A percentile compares a stretch with the other conserved stretches of the same genome.
Conservation (phyloP, 2,113 vertebrate genomes). For the Neotoma lepida region DNA sequence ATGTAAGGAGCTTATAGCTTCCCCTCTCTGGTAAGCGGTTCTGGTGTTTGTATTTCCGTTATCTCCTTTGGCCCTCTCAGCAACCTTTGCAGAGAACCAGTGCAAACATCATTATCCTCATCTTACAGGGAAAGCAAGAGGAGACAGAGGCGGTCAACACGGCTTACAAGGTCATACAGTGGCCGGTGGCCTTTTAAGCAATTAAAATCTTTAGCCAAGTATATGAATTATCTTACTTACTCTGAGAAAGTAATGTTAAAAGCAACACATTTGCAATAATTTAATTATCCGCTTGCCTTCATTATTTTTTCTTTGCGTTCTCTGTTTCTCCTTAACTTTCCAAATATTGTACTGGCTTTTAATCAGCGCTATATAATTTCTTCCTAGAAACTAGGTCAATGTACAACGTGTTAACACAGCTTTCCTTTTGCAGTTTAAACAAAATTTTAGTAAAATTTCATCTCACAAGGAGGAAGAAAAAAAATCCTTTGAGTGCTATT, state of each 20-base stretch:
- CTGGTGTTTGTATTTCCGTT: conserved; percentile 48
- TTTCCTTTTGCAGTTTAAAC: conserved; percentile 70
- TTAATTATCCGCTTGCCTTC: conserved; percentile 75
- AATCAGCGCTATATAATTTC: conserved; percentile 78
- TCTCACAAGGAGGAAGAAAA: conserved; percentile 18
- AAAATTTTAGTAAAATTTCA: conserved; percentile 70
- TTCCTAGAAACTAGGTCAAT: conserved; percentile 76
- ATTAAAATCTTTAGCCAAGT: conserved; percentile 60
- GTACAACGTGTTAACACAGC: conserved; percentile 71
- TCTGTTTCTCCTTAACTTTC: conserved; percentile 66
- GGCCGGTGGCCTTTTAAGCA: conserved; percentile 56
- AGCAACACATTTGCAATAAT: conserved; percentile 68
- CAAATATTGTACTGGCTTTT: conserved; percentile 77
- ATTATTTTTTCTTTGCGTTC: conserved; percentile 67
- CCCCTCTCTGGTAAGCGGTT: neutral
- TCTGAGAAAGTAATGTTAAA: conserved; percentile 59
- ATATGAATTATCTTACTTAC: conserved; percentile 35
- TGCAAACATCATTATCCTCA: conserved; percentile 59
- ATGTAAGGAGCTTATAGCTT: neutral
- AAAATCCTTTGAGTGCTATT: neutral
- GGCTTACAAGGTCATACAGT: conserved; percentile 52
- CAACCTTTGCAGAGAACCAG: conserved; percentile 57
- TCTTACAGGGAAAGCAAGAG: conserved; percentile 48
- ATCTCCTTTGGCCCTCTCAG: conserved; percentile 57
- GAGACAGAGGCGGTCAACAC: conserved; percentile 21